Percentiles rank a stretch among this genome's conserved stretches.
phyloP scores from a whole-genome alignment of 2,797 vertebrate species.

The Falco cherrug region DNA sequence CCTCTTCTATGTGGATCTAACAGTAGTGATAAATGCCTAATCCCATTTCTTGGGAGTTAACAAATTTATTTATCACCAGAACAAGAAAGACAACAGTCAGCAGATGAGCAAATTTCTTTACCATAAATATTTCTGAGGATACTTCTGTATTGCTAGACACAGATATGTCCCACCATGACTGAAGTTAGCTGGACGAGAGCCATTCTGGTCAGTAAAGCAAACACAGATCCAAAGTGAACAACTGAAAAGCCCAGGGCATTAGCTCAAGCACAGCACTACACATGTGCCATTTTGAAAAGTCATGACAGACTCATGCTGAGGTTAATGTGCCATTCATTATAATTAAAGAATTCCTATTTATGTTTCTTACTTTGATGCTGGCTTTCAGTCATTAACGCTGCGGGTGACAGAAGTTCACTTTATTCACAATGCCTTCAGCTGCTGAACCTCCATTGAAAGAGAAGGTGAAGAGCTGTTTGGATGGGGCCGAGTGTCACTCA shows the following conservation, averaged over 20 bases:
- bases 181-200: not conserved
- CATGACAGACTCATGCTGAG: slow-evolving; percentile 35
- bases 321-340: slow-evolving; percentile 46
- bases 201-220: slow-evolving; percentile 17
- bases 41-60: slow-evolving; percentile 16
- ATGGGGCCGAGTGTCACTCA: not conserved
- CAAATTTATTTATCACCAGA: slow-evolving; percentile 24
- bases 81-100: not conserved
- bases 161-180: not conserved
- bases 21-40: slow-evolving; percentile 10
- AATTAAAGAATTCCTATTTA: slow-evolving; percentile 51
- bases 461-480: not conserved
- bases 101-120: slow-evolving; percentile 11
- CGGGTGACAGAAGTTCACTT: slow-evolving; percentile 12
- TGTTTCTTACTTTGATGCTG: slow-evolving; percentile 17
- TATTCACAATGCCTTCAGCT: not conserved
- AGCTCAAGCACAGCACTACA: not conserved
- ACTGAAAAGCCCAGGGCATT: slow-evolving; percentile 14
- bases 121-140: not conserved
- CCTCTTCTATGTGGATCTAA: not conserved
- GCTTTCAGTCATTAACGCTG: not conserved
- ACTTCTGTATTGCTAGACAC: not conserved
- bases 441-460: not conserved
- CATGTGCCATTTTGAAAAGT: slow-evolving; percentile 18
- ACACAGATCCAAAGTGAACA: not conserved